Percentiles rank a stretch among this genome's conserved stretches.
Conservation (phyloP, 1,140 invertebrate genomes). For the Caerostris darwini region DNA sequence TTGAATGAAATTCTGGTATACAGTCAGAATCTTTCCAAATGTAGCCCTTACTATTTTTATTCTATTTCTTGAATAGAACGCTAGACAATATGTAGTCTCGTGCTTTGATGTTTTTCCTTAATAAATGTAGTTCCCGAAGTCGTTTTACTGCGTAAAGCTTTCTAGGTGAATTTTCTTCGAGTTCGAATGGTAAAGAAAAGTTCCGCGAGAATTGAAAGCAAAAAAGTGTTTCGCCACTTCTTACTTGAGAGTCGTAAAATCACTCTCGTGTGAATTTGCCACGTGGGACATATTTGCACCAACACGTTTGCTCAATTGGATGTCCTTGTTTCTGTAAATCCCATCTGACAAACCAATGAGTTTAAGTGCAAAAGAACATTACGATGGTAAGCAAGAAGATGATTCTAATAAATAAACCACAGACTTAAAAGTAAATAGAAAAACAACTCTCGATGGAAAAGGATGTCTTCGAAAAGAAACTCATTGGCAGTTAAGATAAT, state of each 20-base stretch:
- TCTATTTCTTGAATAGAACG: too few relatives aligned
- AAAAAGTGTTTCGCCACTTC: neutral
- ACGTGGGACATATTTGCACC: conserved; percentile 25
- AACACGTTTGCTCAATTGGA: conserved; percentile 56
- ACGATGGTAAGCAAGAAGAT: neutral
- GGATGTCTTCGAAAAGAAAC: too few relatives aligned
- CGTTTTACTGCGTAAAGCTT: neutral
- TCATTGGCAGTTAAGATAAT: too few relatives aligned
- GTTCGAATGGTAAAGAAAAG: neutral
- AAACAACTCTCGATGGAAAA: neutral
- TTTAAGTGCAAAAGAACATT: conserved; percentile 60
- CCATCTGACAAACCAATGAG: conserved; percentile 56
- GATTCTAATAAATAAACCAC: neutral
- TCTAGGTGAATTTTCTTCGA: neutral
- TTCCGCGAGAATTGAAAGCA: neutral
- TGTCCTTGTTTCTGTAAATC: conserved; percentile 28
- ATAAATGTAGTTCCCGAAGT: neutral
- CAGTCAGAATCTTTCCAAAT: too few relatives aligned
- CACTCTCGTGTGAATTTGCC: conserved; percentile 4
- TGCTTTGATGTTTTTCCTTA: neutral
- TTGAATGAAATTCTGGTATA: too few relatives aligned
- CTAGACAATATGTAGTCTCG: too few relatives aligned
- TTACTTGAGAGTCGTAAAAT: conserved; percentile 10
- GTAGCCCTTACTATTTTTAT: too few relatives aligned
- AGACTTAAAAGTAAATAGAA: neutral